Base-by-base conservation (phyloP, 1,140 invertebrate genomes). In the Thrips palmi region DNA sequence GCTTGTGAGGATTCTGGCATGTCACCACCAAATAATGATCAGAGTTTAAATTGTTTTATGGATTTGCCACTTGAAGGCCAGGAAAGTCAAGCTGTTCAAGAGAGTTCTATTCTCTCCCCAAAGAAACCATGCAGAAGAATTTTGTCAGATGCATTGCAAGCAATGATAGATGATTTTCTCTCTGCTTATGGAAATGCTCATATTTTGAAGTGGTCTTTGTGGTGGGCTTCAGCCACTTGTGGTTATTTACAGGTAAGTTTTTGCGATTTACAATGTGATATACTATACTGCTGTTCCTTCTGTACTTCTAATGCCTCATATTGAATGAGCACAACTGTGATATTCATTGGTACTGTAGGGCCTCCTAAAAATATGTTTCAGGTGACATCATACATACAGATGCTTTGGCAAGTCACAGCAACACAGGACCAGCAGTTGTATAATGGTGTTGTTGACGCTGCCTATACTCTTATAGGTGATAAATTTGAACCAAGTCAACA, bases 121-220 rank as follows among this genome's bases (percentile, higher is more conserved):
- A n/a, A n/a, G n/a, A n/a, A 17, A 33, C 19, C n/a, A 45, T 45
- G 52, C 18, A 36, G 40, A 17, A 35, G n/a, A n/a, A n/a, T n/a
- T n/a, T n/a, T n/a, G n/a, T n/a, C n/a, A n/a, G n/a, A 42, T 12
- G 61, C 66, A 0, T 55, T 58, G 14, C 41, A 44, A 7, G 51
- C 70, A 22, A 53, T 86, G 29, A 77, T 68, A 67, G 52, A 59
- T 11, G 82, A 91, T 56, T 71, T 84, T 30, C 55, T 67, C 28
- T 52, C 62, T 20, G 75, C 83, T 17, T 91, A 80, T 54, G 65
- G 67, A 0, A 72, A 81, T 52, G 47, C 50, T 1, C 70, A 71
- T 33, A 68, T 88, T 4, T 19, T 86, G 0, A 83, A 81, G 49
- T 92, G 87, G 87, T 86, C 80, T 1, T 50, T 84, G 10, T 85